Evolutionary conservation across 1,140 invertebrate genomes (phyloP).

Genomic region (Littorina saxatilis): DNA sequence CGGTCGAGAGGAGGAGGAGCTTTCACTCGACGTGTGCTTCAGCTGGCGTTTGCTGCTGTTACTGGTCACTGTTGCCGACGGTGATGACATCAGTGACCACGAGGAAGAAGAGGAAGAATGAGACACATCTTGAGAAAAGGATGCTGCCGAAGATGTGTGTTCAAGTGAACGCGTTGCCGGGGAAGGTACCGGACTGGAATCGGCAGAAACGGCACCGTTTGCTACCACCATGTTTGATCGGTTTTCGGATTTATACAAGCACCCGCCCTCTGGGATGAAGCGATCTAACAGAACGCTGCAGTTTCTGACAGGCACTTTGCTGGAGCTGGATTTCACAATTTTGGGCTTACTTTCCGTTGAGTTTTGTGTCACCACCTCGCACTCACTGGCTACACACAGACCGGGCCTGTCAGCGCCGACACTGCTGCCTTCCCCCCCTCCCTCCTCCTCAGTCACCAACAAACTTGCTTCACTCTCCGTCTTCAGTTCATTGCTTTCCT

Average conservation of each 20-base stretch:
- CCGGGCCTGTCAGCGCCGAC: no score
- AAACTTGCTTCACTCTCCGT: no score
- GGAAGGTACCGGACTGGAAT: no score
- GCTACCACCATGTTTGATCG: no score
- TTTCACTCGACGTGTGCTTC: not conserved
- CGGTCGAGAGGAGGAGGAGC: not conserved
- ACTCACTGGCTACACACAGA: not conserved
- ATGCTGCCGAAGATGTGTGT: no score
- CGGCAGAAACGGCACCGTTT: no score
- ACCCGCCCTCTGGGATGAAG: not conserved
- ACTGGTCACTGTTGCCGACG: not conserved
- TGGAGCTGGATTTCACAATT: not conserved
- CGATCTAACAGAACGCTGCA: conserved; percentile 3
- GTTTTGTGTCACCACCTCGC: not conserved
- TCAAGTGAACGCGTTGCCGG: no score
- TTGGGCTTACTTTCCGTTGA: not conserved
- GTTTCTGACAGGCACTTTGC: not conserved
- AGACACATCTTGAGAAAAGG: no score
- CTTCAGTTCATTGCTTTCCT: not conserved
- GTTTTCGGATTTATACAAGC: not conserved
- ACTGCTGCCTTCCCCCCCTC: not conserved
- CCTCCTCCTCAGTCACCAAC: no score
- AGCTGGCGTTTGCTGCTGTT: not conserved
- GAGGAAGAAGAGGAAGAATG: no score
- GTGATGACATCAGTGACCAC: not conserved